Percentiles rank a stretch among this genome's conserved stretches.
Conservation (phyloP, 1,140 invertebrate species). For the Tribolium madens region DNA sequence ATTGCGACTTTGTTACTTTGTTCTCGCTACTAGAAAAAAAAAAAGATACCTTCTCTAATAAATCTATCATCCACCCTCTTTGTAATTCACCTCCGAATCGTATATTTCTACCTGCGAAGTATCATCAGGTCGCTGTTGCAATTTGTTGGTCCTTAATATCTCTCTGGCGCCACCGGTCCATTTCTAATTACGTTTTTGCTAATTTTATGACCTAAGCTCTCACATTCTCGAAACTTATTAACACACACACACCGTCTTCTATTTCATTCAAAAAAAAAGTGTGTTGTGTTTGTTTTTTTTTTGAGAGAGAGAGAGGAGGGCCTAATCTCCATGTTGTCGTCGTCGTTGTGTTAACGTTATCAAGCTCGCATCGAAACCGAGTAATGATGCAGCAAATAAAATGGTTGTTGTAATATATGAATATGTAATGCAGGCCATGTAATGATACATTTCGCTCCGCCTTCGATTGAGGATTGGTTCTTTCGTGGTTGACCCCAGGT, state of each 20-base stretch:
- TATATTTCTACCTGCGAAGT: conserved; percentile 1
- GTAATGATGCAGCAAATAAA: conserved; percentile 48
- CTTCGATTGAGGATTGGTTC: conserved; percentile 47
- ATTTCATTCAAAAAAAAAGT: no score
- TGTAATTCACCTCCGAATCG: neutral
- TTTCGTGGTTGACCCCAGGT: conserved; percentile 44
- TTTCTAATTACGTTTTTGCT: conserved; percentile 38
- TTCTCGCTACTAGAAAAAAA: conserved; percentile 1
- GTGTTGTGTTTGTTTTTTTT: no score
- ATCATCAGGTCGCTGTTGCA: conserved; percentile 23
- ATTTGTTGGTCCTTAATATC: conserved; percentile 33
- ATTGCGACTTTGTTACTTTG: no score
- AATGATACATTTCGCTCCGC: conserved; percentile 49
- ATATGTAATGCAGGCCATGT: conserved; percentile 42
- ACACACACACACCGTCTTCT: no score
- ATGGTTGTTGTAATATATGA: conserved; percentile 49
- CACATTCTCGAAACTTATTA: conserved; percentile 19
- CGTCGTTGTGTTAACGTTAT: conserved; percentile 10
- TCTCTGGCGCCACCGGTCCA: conserved; percentile 18
- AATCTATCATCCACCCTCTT: conserved; percentile 6
- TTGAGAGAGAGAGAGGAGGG: no score
- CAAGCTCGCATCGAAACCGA: conserved; percentile 7
- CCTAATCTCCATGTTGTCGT: neutral
- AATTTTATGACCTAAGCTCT: conserved; percentile 21
- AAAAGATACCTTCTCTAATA: conserved; percentile 16